These are phyloP conservation scores for Mesoligia furuncula DNA, from an alignment of 2,888 invertebrate genomes.

Conservation along the genomic window DNA sequence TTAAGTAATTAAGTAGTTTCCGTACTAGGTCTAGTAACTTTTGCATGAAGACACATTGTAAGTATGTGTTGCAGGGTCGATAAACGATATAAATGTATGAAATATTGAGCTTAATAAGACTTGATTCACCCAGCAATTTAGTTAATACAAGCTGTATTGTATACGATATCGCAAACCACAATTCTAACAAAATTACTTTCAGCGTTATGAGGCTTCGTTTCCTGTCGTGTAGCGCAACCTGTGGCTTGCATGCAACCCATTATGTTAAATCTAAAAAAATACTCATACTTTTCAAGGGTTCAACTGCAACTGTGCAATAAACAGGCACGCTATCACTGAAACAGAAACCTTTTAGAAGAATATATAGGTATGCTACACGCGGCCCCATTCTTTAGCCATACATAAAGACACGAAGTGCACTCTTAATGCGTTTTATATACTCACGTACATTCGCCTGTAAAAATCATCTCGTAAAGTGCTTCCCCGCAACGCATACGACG, in stretches of 20 bases:
- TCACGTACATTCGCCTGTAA: conserved; percentile 12
- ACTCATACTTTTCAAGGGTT: not conserved
- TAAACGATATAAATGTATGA: not conserved
- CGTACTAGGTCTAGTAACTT: not conserved
- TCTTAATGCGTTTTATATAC: conserved; percentile 24
- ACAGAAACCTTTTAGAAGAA: conserved; percentile 19
- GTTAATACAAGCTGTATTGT: conserved; percentile 2
- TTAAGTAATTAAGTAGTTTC: conserved; percentile 32
- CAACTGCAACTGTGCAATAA: conserved; percentile 12
- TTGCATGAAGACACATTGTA: not conserved
- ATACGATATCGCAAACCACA: conserved; percentile 26
- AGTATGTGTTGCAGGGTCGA: not conserved
- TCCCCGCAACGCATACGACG: not conserved
- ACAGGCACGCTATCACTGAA: conserved; percentile 13
- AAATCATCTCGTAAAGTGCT: conserved; percentile 35
- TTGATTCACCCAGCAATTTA: conserved; percentile 20
- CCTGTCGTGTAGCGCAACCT: conserved; percentile 42
- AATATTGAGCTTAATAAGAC: conserved; percentile 21
- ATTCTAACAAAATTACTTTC: conserved; percentile 34
- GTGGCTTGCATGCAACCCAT: conserved; percentile 44
- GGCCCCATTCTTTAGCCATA: conserved; percentile 14
- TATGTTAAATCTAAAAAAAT: conserved; percentile 7
- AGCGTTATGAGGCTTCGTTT: conserved; percentile 37
- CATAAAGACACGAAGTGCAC: not conserved
- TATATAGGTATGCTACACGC: not conserved